Evolutionary conservation across 2,113 vertebrate genomes (phyloP), one percentile per base, ranked within the genome.

Genomic region (Phodopus roborovskii): DNA sequence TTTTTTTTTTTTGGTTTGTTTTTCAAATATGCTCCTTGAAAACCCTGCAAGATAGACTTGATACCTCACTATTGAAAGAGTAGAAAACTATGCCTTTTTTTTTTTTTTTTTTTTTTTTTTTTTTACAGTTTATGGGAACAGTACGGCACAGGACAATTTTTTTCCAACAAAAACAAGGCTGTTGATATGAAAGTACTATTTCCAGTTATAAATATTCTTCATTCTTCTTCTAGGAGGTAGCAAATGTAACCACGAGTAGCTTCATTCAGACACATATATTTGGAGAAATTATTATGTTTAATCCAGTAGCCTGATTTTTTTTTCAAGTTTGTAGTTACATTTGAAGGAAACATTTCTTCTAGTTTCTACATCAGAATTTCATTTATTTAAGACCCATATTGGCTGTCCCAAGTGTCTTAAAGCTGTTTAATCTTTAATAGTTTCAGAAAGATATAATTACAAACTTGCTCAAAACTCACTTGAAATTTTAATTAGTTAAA

Each of bases 361-460:
- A 60, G 48, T 88, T 94, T 83, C 66, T 42, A 60, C 11, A 74
- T n/a, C 3, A 91, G 85, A 91, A 56, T 78, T 88, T 26, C 45
- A 90, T 73, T 74, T 19, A 81, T 88, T 97, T 82, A 91, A 89
- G 12, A 86, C 26, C 1, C 36, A 58, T 60, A 73, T 1, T 88
- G 22, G 8, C 33, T 94, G n/a, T 93, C 45, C 6, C 48, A 86
- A 92, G 81, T 39, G 16, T 70, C 45, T 94, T 22, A 16, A 26
- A 88, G 7, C 12, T 81, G 39, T 82, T 97, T 74, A 93, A 83
- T 91, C 20, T 96, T 95, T 92, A 82, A 95, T 83, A 85, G 24
- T 22, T 71, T 85, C 26, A 70, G 48, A 95, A 68, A 20, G 62
- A 64, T 83, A 56, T 15, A 13, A 64, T 92, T 85, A 68, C 7